phyloP scores from a whole-genome alignment of 2,888 invertebrate species.

The Trachelus troglodyta region DNA sequence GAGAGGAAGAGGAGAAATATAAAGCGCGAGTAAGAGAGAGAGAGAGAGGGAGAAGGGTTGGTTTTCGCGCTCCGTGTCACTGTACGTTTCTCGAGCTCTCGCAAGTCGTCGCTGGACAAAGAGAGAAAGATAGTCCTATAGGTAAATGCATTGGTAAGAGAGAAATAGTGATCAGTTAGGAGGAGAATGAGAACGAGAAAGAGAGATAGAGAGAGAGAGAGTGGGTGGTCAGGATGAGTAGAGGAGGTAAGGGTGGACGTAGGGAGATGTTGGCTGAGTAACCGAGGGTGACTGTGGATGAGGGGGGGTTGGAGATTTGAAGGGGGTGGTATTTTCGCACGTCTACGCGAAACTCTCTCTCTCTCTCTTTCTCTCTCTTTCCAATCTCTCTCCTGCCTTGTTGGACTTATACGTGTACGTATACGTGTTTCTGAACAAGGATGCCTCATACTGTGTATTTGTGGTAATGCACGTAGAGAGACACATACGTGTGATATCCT shows the following conservation, averaged over 20 bases:
- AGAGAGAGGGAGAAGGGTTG: slow-evolving; percentile 1
- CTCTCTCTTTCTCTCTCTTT: slow-evolving; percentile 1
- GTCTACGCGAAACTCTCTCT: neutral
- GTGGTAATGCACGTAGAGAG: neutral
- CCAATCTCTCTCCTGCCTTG: slow-evolving; percentile 15
- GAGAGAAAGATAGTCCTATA: slow-evolving; percentile 14
- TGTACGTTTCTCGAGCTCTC: neutral
- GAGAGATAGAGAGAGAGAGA: slow-evolving; percentile 26
- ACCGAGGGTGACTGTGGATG: neutral
- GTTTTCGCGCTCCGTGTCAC: neutral
- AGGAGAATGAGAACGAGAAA: slow-evolving; percentile 33
- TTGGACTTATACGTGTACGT: slow-evolving; percentile 17
- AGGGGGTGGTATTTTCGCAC: neutral
- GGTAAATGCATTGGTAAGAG: slow-evolving; percentile 2
- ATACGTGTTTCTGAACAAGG: neutral
- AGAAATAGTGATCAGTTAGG: slow-evolving; percentile 25
- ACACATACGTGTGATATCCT: neutral
- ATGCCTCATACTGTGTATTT: neutral
- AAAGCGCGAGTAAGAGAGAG: slow-evolving; percentile 5
- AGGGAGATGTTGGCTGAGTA: slow-evolving; percentile 1
- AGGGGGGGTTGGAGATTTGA: neutral
- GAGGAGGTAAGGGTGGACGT: neutral
- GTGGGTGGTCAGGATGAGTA: slow-evolving; percentile 10
- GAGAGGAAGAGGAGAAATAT: neutral
- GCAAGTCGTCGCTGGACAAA: slow-evolving; percentile 5